Evolutionary conservation across 2,113 vertebrate species (phyloP).

Genomic region (Limnothrissa miodon): DNA sequence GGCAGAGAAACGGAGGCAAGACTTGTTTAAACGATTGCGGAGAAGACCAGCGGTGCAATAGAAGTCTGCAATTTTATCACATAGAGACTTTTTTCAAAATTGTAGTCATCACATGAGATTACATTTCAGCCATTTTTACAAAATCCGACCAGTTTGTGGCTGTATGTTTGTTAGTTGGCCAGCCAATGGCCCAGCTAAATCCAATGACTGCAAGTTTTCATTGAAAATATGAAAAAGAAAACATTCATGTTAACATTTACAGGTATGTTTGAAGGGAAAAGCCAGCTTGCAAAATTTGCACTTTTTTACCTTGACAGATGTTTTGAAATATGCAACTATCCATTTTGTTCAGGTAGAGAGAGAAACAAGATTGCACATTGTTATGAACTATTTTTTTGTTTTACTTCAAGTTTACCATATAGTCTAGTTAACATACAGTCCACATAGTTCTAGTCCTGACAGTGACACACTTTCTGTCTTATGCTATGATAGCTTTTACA

Average conservation of each 20-base stretch:
- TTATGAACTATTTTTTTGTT: background rate
- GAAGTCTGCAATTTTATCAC: background rate
- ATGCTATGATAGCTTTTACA: background rate
- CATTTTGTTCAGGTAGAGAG: background rate
- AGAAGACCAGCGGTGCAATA: conserved; percentile 55
- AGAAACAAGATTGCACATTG: background rate
- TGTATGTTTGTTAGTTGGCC: background rate
- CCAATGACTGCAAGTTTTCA: background rate
- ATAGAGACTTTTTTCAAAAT: background rate
- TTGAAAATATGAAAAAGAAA: background rate
- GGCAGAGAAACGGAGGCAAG: conserved; percentile 74
- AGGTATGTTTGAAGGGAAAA: conserved; percentile 5
- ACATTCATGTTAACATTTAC: conserved; percentile 1
- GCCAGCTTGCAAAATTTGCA: conserved; percentile 7
- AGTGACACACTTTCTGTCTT: background rate
- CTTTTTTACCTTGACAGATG: background rate
- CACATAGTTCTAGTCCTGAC: background rate
- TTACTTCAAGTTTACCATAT: background rate
- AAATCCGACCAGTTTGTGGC: background rate
- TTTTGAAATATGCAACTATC: background rate
- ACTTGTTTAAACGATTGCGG: conserved; percentile 55
- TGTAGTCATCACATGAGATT: background rate
- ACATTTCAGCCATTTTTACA: background rate
- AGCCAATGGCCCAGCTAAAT: background rate
- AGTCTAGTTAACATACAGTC: background rate